phyloP scores from a whole-genome alignment of 2,113 vertebrate species.

The Chroicocephalus ridibundus region DNA sequence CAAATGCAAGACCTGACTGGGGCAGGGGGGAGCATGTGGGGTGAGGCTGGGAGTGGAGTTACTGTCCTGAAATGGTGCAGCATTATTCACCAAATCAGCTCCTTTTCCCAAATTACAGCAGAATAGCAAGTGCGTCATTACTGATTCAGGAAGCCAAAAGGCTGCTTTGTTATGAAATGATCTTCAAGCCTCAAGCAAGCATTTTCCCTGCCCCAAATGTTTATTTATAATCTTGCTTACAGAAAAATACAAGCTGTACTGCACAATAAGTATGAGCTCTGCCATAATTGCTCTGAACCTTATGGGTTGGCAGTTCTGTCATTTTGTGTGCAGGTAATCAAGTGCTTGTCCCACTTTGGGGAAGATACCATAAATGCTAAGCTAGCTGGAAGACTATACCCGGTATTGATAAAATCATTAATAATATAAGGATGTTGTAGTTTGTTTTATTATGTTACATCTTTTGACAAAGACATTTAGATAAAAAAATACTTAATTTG shows the following conservation, averaged over 20 bases:
- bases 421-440: neutral
- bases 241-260: neutral
- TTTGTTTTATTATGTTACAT: neutral
- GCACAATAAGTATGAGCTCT: neutral
- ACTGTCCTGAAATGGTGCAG: neutral
- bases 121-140: neutral
- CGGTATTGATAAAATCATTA: neutral
- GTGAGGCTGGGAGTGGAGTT: neutral
- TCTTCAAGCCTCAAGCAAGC: neutral
- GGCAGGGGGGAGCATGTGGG: neutral
- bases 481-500: neutral
- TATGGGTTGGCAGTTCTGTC: neutral
- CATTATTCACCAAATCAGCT: neutral
- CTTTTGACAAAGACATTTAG: neutral
- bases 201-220: neutral
- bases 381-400: neutral
- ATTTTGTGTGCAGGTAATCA: neutral
- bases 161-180: neutral
- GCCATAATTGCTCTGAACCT: neutral
- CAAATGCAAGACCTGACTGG: neutral
- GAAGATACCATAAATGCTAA: neutral
- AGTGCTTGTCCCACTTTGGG: neutral
- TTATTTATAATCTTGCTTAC: neutral
- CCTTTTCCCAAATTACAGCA: neutral
- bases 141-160: neutral